Evolutionary conservation across 2,113 vertebrate genomes (phyloP), one percentile per base, ranked within the genome.

Genomic region (Phrynosoma platyrhinos): DNA sequence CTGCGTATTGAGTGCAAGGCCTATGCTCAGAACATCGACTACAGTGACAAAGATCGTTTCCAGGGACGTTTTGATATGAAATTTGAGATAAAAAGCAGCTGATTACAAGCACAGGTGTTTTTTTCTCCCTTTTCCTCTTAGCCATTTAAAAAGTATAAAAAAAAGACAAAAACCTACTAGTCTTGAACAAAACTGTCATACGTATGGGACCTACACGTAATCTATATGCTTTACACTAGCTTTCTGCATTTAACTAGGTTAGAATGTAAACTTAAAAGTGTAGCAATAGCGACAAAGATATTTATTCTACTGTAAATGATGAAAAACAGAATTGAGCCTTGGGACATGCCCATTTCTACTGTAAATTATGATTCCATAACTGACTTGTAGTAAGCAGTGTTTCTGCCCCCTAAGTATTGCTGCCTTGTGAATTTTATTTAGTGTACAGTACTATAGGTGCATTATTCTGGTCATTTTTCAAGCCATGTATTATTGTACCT

Each of bases 241-340:
- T 99, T 98, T 98, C 97, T 96, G 98, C 98, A 98, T 98, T 97
- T 97, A 88, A 98, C 97, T 97, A 98, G 98, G 96, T 98, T 99
- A 99, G 98, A 98, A 98, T 99, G 98, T 99, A 98, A 98, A 98
- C 97, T 95, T 96, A 95, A 98, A 88, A 97, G 97, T 98, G 98
- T 99, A 99, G 98, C 98, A 99, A 98, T 99, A 99, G 98, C 92
- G 94, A 98, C 97, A 98, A 95, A 96, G 87, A 95, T 99, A 99
- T 99, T 99, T 99, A 99, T 99, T 99, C 98, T 98, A 98, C 98
- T 99, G 98, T 98, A 99, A 98, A 98, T 98, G 98, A 99, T 95
- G 97, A 98, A 98, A 97, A 96, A 98, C 97, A 96, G 97, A 98
- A 98, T 98, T 97, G 98, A 99, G 98, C 99, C 98, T 98, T 98